Evolutionary conservation across 30 jellyfish, hydroid and myxozoan species (phyloP).

Genomic region (Aurelia aurita complex sp. Pacific): DNA sequence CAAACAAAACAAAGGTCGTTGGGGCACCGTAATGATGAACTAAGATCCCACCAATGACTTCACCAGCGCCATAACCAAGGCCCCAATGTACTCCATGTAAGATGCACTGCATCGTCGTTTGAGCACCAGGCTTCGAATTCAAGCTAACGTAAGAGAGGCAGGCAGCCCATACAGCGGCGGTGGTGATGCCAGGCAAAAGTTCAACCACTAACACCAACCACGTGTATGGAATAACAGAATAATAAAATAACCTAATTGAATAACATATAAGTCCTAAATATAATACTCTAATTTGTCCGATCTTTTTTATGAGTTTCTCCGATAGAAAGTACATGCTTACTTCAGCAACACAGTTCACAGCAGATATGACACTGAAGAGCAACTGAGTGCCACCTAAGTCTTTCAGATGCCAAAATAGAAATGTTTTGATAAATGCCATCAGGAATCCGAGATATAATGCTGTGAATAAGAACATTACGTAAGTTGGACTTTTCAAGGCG

Average conservation of each 20-base stretch:
- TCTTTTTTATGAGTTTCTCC: slow-evolving; percentile 81
- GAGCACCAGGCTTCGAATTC: slow-evolving; percentile 95
- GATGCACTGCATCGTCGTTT: slow-evolving; percentile 99
- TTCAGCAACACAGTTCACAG: slow-evolving; percentile 98
- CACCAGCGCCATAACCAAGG: slow-evolving; percentile 99
- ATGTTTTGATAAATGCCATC: slow-evolving; percentile 98
- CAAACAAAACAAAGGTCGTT: slow-evolving; percentile 93
- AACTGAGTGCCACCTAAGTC: slow-evolving; percentile 98
- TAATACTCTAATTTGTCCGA: slow-evolving; percentile 95
- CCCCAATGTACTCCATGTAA: slow-evolving; percentile 99
- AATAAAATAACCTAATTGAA: slow-evolving; percentile 94
- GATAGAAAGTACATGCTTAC: slow-evolving; percentile 98
- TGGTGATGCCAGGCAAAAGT: slow-evolving; percentile 95
- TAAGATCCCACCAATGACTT: slow-evolving; percentile 97
- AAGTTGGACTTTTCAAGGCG: slow-evolving; percentile 94
- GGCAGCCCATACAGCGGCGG: slow-evolving; percentile 99
- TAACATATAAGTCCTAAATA: slow-evolving; percentile 92
- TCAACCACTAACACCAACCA: slow-evolving; percentile 99
- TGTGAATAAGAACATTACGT: slow-evolving; percentile 92
- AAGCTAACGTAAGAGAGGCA: slow-evolving; percentile 94
- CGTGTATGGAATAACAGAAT: slow-evolving; percentile 95
- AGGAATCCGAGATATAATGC: slow-evolving; percentile 93
- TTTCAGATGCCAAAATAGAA: slow-evolving; percentile 98
- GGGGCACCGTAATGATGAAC: slow-evolving; percentile 99
- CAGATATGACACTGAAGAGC: slow-evolving; percentile 94